Conservation (phyloP, 2,113 vertebrate genomes). For the Pipa parva region DNA sequence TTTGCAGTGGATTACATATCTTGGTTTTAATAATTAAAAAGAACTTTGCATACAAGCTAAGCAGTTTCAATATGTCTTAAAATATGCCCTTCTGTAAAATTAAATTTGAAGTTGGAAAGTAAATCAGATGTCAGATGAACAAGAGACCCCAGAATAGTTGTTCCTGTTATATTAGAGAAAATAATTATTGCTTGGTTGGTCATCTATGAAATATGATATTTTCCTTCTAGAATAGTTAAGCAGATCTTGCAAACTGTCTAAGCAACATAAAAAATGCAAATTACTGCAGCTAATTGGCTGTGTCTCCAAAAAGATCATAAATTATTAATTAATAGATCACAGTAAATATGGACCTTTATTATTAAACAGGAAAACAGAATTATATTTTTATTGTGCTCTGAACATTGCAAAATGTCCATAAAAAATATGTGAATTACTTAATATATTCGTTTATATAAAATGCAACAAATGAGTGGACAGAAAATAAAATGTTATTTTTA, state of each 20-base stretch:
- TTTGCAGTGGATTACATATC: neutral
- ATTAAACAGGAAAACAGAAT: neutral
- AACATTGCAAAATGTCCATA: no score
- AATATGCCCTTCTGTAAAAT: neutral
- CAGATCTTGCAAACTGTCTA: neutral
- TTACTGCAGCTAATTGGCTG: constrained; percentile 4
- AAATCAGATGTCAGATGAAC: neutral
- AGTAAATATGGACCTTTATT: neutral
- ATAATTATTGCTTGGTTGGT: neutral
- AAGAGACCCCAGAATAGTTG: neutral
- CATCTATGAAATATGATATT: neutral
- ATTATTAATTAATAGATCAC: neutral
- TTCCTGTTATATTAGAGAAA: neutral
- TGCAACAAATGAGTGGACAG: no score
- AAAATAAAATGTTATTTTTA: no score
- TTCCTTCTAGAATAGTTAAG: neutral
- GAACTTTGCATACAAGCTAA: neutral
- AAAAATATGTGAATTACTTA: no score
- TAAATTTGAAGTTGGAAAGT: neutral
- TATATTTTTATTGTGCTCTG: neutral
- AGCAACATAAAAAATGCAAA: constrained; percentile 6
- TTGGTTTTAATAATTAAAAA: neutral
- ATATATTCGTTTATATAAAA: no score
- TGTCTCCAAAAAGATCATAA: neutral
- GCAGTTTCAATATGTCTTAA: neutral